phyloP scores from a whole-genome alignment of 2,888 invertebrate species.

The Chrysodeixis includens region DNA sequence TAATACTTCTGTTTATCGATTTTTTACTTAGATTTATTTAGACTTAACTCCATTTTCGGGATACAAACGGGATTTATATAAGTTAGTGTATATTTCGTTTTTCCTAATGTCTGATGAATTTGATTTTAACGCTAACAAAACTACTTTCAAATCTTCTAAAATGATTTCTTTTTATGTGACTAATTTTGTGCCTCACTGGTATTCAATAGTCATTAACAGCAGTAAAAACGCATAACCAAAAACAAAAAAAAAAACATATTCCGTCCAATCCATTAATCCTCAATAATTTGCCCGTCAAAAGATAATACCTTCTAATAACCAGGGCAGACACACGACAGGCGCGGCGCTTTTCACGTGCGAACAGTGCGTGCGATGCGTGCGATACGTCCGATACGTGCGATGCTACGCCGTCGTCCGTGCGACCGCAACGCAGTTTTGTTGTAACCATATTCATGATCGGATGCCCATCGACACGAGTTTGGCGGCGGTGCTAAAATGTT shows the following conservation, averaged over 20 bases:
- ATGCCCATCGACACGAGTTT: conserved; percentile 57
- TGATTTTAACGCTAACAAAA: too few relatives aligned
- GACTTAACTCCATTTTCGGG: too few relatives aligned
- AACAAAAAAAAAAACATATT: conserved; percentile 24
- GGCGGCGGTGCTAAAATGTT: conserved; percentile 58
- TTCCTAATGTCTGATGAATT: too few relatives aligned
- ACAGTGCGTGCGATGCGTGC: too few relatives aligned
- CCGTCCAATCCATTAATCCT: conserved; percentile 42
- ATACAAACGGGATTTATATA: too few relatives aligned
- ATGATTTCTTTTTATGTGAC: too few relatives aligned
- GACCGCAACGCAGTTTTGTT: conserved; percentile 49
- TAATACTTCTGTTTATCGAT: too few relatives aligned
- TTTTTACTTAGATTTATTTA: too few relatives aligned
- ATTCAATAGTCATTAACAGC: background rate
- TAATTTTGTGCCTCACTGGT: too few relatives aligned
- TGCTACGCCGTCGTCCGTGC: conserved; percentile 17
- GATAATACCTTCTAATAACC: conserved; percentile 35
- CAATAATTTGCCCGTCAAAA: conserved; percentile 56
- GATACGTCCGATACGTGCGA: background rate
- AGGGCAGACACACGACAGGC: conserved; percentile 13
- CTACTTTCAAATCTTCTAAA: too few relatives aligned
- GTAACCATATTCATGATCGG: conserved; percentile 56
- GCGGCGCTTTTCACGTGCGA: conserved; percentile 6
- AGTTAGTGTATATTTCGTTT: too few relatives aligned
- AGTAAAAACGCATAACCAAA: conserved; percentile 39